Conservation (phyloP, 2,113 vertebrate genomes). For the Corythoichthys haematopterus region DNA sequence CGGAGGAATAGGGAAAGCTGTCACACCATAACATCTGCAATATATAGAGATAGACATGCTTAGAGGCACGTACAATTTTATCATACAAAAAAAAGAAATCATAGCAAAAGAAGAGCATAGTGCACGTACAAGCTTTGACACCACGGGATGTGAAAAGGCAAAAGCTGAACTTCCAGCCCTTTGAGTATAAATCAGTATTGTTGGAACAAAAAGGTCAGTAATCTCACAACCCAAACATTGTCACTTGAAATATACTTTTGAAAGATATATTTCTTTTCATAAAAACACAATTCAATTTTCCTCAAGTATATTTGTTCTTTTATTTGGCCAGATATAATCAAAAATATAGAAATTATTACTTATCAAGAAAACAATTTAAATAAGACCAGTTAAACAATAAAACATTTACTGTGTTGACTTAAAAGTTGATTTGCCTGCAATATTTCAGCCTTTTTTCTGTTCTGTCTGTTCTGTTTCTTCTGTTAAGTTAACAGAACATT, state of each 20-base stretch:
- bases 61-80: conserved; percentile 61
- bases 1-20: conserved; percentile 45
- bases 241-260: not conserved
- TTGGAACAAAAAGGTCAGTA: conserved; percentile 47
- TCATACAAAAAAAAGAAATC: conserved; percentile 40
- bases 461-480: not conserved
- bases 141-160: conserved; percentile 61
- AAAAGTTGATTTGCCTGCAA: no score
- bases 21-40: conserved; percentile 55
- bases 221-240: conserved; percentile 9
- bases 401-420: no score
- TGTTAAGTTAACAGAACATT: not conserved
- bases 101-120: conserved; percentile 50
- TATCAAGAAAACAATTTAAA: not conserved
- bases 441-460: no score
- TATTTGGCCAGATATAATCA: conserved; percentile 11
- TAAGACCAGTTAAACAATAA: not conserved
- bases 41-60: conserved; percentile 63
- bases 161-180: conserved; percentile 64
- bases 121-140: conserved; percentile 54
- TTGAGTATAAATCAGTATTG: conserved; percentile 43
- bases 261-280: conserved; percentile 31
- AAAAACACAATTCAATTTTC: not conserved
- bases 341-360: not conserved
- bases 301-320: conserved; percentile 13